These are phyloP conservation scores for Chironex yamaguchii DNA, from an alignment of 30 jellyfish, hydroid and myxozoan genomes.

Conservation along the genomic window DNA sequence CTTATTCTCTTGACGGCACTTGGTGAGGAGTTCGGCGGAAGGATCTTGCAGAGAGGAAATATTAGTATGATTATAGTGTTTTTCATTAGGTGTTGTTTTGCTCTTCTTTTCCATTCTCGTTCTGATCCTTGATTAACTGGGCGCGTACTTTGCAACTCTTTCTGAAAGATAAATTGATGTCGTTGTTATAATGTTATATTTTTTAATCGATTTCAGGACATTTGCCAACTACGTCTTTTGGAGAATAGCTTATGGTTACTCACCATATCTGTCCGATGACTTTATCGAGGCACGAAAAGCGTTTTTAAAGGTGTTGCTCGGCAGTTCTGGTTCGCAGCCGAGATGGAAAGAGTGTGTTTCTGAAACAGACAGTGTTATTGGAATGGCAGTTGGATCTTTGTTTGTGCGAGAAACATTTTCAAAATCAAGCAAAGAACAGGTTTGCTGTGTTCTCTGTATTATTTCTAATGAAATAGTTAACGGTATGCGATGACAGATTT, in stretches of 20 bases:
- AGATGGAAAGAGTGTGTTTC: constrained; percentile 87
- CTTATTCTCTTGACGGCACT: too few relatives aligned
- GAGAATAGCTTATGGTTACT: constrained; percentile 38
- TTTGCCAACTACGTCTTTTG: constrained; percentile 60
- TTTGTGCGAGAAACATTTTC: constrained; percentile 79
- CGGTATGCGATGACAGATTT: too few relatives aligned
- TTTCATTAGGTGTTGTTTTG: too few relatives aligned
- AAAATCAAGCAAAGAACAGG: constrained; percentile 73
- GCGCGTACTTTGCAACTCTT: too few relatives aligned
- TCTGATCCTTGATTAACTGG: too few relatives aligned
- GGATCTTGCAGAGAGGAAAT: too few relatives aligned
- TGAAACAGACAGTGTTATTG: constrained; percentile 66
- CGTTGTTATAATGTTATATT: too few relatives aligned
- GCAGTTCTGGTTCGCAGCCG: constrained; percentile 52
- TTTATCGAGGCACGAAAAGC: constrained; percentile 56
- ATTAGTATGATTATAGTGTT: too few relatives aligned
- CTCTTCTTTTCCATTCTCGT: neutral
- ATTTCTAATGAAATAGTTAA: too few relatives aligned
- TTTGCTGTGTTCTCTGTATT: neutral
- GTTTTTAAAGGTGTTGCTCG: constrained; percentile 70
- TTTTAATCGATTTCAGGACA: too few relatives aligned
- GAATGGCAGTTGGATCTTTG: constrained; percentile 89
- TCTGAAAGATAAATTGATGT: too few relatives aligned
- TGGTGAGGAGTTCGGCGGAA: too few relatives aligned
- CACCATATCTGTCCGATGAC: constrained; percentile 76